Evolutionary conservation across 2,113 vertebrate species (phyloP), one percentile per base, ranked within the genome.

Genomic region (Coturnix japonica): DNA sequence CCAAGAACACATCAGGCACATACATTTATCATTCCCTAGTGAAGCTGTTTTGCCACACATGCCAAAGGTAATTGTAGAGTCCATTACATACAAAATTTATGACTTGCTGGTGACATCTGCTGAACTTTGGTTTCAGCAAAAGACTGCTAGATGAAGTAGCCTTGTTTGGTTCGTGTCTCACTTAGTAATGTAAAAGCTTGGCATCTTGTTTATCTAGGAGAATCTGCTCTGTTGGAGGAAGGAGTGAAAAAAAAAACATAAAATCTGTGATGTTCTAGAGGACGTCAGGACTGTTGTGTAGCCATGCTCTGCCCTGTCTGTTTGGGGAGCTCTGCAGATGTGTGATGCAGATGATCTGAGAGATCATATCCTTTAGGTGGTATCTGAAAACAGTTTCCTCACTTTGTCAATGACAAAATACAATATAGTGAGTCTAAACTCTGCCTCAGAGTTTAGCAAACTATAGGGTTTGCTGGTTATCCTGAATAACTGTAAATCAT

Each of bases 401-500:
- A 23, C 51, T 41, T 30, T 12, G 17, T 14, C 11, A 18, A 56
- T n/a, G 35, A 19, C 4, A 30, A 67, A 72, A 46, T n/a, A 14
- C 5, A 18, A 1, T 20, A 7, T 3, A 18, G 15, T 4, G 3
- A 46, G n/a, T 17, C 10, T 46, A 26, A n/a, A 17, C n/a, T 39
- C 20, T 1, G 47, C 26, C 21, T 35, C 64, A 17, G 59, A n/a
- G 72, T 7, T 53, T 51, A 16, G 37, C 37, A 37, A 37, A 37
- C 37, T 9, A 39, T 13, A 26, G 2, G 25, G 35, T 2, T 61
- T 61, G 23, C 11, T 51, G 41, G 16, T 56, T 54, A 7, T 60
- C 65, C 30, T 0, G 1, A 44, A 46, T 11, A 15, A 8, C 67
- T 22, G 0, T 1, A 51, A 10, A 0, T 1, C 6, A 22, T 4